Conservation (phyloP, 2,888 invertebrate species). For the Lysandra coridon region DNA sequence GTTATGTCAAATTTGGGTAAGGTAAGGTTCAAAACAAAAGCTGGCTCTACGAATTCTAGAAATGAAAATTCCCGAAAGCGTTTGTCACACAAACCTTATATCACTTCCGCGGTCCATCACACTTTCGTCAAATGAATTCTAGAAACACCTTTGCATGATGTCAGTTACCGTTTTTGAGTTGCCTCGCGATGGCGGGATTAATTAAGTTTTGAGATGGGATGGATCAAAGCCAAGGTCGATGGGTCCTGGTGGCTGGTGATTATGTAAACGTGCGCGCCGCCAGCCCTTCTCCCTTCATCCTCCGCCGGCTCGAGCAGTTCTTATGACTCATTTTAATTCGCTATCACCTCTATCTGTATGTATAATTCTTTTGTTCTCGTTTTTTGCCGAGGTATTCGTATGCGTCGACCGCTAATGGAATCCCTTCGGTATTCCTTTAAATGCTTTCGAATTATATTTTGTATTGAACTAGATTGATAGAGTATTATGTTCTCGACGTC, state of each 20-base stretch:
- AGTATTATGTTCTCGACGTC: not conserved
- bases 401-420: slow-evolving; percentile 16
- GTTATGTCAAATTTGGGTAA: too few relatives aligned
- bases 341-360: slow-evolving; percentile 33
- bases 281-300: slow-evolving; percentile 38
- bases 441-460: not conserved
- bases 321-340: slow-evolving; percentile 37
- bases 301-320: slow-evolving; percentile 36
- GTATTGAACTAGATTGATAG: not conserved
- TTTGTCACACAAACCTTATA: too few relatives aligned
- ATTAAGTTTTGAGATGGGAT: slow-evolving; percentile 28
- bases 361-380: slow-evolving; percentile 32
- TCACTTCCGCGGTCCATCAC: too few relatives aligned
- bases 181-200: not conserved
- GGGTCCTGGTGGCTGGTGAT: slow-evolving; percentile 58
- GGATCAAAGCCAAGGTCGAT: slow-evolving; percentile 60
- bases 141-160: not conserved
- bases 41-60: too few relatives aligned
- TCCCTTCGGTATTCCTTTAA: slow-evolving; percentile 9
- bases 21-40: too few relatives aligned
- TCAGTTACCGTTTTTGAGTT: slow-evolving; percentile 4
- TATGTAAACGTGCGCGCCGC: slow-evolving; percentile 66
- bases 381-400: slow-evolving; percentile 25
- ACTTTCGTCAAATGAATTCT: not conserved
- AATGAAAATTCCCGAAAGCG: too few relatives aligned